These are phyloP conservation scores for Gonocerus acuteangulatus DNA, from an alignment of 2,888 invertebrate genomes.

Conservation along the genomic window DNA sequence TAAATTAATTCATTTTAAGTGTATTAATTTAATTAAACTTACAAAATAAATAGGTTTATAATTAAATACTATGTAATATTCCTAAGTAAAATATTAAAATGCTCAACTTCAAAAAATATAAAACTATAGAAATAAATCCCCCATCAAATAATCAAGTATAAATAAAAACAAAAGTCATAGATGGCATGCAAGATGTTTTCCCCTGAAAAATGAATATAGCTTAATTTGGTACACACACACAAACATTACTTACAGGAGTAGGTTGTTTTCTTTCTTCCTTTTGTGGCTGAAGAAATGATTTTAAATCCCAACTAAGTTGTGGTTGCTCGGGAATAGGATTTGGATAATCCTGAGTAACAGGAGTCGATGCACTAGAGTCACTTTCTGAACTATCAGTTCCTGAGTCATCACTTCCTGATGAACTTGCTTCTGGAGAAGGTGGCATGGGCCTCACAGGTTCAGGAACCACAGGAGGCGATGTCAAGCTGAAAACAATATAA, in stretches of 20 bases:
- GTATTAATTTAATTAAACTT: no score
- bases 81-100: no score
- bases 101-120: no score
- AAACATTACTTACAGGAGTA: slow-evolving; percentile 29
- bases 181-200: no score
- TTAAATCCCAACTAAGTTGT: slow-evolving; percentile 39
- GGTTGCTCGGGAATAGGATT: slow-evolving; percentile 41
- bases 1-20: no score
- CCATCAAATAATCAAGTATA: no score
- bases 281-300: slow-evolving; percentile 36
- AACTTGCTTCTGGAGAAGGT: slow-evolving; percentile 41
- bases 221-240: no score
- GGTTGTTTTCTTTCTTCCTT: slow-evolving; percentile 25
- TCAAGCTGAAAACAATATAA: slow-evolving; percentile 33
- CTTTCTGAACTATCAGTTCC: slow-evolving; percentile 49
- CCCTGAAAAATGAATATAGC: no score
- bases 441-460: slow-evolving; percentile 43
- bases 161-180: no score
- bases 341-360: slow-evolving; percentile 42
- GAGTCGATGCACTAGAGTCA: slow-evolving; percentile 50
- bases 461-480: slow-evolving; percentile 50
- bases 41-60: no score
- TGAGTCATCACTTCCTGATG: slow-evolving; percentile 37
- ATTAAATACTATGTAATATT: no score
- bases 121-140: no score